Conservation (phyloP, 2,113 vertebrate genomes). For the Urocynchramus pylzowi region DNA sequence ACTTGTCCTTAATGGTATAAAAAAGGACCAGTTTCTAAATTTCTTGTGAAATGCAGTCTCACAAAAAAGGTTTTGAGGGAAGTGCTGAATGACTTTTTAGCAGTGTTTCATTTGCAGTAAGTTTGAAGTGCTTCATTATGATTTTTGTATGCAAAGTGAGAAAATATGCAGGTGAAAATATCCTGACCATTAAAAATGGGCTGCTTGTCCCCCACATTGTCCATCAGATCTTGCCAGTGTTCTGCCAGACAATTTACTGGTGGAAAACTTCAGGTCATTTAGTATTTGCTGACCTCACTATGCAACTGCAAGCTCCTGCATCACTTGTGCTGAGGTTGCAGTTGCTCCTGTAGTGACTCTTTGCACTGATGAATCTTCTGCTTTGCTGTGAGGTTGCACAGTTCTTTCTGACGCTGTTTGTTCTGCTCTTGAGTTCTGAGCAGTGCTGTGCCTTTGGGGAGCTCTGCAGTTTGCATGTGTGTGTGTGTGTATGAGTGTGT, state of each 20-base stretch:
- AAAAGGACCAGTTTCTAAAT: background rate
- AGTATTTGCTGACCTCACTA: background rate
- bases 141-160: background rate
- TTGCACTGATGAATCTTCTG: background rate
- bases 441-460: background rate
- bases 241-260: background rate
- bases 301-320: background rate
- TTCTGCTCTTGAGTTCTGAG: background rate
- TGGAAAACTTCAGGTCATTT: background rate
- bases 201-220: accelerated
- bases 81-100: background rate
- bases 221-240: background rate
- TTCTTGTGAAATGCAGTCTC: background rate
- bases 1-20: background rate
- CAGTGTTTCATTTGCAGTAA: background rate
- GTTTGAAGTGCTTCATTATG: background rate
- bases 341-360: background rate
- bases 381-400: background rate
- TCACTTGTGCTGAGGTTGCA: background rate
- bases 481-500: background rate
- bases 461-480: background rate
- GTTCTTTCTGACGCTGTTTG: background rate
- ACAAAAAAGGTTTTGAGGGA: background rate
- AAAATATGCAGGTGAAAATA: background rate
- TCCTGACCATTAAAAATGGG: background rate